A percentile compares a stretch with the other conserved stretches of the same genome.
phyloP scores from a whole-genome alignment of 2,888 invertebrate genomes.

The Drosophila sordidula region DNA sequence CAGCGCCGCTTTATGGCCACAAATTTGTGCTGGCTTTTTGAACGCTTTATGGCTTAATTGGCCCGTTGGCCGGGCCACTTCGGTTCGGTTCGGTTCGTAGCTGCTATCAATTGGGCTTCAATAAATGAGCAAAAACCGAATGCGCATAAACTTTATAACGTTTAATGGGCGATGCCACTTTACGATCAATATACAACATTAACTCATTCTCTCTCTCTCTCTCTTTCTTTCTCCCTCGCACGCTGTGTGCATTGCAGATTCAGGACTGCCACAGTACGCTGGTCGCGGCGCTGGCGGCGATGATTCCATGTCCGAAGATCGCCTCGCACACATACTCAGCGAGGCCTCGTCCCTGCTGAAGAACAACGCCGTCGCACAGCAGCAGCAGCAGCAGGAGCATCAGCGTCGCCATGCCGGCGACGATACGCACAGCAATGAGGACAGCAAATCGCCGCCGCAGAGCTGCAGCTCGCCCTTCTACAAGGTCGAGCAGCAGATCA shows the following conservation, averaged over 20 bases:
- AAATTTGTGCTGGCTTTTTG: slow-evolving; percentile 79
- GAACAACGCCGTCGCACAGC: slow-evolving; percentile 79
- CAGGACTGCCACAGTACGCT: slow-evolving; percentile 91
- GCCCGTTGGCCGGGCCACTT: slow-evolving; percentile 9
- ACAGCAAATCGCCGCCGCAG: slow-evolving; percentile 92
- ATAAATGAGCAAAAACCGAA: slow-evolving; percentile 63
- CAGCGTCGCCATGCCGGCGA: slow-evolving; percentile 85
- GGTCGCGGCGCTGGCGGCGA: slow-evolving; percentile 91
- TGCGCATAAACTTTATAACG: slow-evolving; percentile 74
- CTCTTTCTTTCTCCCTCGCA: neutral
- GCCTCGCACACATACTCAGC: slow-evolving; percentile 96
- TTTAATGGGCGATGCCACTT: slow-evolving; percentile 78
- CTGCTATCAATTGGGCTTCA: slow-evolving; percentile 53
- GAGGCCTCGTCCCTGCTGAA: slow-evolving; percentile 97
- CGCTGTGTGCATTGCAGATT: slow-evolving; percentile 86
- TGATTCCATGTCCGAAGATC: slow-evolving; percentile 93
- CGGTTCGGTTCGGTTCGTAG: slow-evolving; percentile 9
- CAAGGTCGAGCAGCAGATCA: slow-evolving; percentile 86
- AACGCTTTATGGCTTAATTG: slow-evolving; percentile 79
- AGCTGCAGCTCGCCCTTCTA: slow-evolving; percentile 93
- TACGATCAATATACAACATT: slow-evolving; percentile 65
- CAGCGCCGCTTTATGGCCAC: slow-evolving; percentile 71
- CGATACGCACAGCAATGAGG: slow-evolving; percentile 91
- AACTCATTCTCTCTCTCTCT: slow-evolving; percentile 13
- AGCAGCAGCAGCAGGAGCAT: slow-evolving; percentile 85